Conservation (phyloP, 2,888 invertebrate genomes). For the Scotopteryx bipunctaria region DNA sequence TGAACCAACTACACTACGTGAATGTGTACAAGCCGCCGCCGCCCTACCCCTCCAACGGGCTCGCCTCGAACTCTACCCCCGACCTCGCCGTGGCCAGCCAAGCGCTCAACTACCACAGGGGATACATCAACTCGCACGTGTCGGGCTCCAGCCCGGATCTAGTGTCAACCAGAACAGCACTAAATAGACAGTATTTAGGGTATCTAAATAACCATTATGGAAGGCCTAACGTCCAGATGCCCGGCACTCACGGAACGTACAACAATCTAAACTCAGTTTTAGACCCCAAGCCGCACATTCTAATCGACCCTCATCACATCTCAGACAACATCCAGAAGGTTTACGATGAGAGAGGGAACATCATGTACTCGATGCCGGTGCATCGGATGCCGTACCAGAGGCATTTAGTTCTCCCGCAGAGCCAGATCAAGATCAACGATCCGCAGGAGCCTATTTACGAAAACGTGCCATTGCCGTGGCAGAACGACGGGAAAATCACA, state of each 20-base stretch:
- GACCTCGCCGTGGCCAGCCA: slow-evolving; percentile 90
- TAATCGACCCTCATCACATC: slow-evolving; percentile 82
- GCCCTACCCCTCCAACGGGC: slow-evolving; percentile 89
- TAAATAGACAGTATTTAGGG: slow-evolving; percentile 77
- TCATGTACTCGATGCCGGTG: slow-evolving; percentile 85
- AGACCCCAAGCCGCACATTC: slow-evolving; percentile 78
- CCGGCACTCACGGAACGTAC: slow-evolving; percentile 87
- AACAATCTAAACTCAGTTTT: slow-evolving; percentile 87
- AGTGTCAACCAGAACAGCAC: slow-evolving; percentile 87
- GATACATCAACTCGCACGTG: slow-evolving; percentile 82
- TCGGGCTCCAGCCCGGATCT: slow-evolving; percentile 91
- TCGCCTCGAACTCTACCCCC: slow-evolving; percentile 93
- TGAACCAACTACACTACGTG: slow-evolving; percentile 82
- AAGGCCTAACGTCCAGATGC: slow-evolving; percentile 54
- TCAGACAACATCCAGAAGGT: slow-evolving; percentile 85
- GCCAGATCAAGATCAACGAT: slow-evolving; percentile 62
- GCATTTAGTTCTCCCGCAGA: slow-evolving; percentile 79
- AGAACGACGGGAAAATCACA: slow-evolving; percentile 59
- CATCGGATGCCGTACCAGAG: slow-evolving; percentile 69
- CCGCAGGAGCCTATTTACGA: slow-evolving; percentile 91
- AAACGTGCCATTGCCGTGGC: slow-evolving; percentile 89
- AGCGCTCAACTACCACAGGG: slow-evolving; percentile 74
- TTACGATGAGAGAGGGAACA: slow-evolving; percentile 85
- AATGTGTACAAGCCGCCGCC: slow-evolving; percentile 93
- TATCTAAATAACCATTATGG: slow-evolving; percentile 68